Conservation (phyloP, 2,113 vertebrate genomes). For the Platycercus adscitus region DNA sequence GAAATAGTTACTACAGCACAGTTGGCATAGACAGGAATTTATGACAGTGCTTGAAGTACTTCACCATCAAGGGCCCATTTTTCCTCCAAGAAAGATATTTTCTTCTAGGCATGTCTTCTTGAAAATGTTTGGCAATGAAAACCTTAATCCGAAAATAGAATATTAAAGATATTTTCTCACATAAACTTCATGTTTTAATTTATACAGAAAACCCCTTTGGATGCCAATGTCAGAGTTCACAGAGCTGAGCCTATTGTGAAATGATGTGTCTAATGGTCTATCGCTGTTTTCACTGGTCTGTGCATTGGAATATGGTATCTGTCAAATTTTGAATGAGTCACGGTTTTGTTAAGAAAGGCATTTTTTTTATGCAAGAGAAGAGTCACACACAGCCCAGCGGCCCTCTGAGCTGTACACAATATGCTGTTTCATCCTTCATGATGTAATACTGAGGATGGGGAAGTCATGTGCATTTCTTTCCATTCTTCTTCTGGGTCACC, state of each 20-base stretch:
- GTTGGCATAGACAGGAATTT: not conserved
- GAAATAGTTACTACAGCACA: slow-evolving; percentile 9
- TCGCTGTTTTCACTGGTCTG: not conserved
- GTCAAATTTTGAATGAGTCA: slow-evolving; percentile 21
- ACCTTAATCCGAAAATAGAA: not conserved
- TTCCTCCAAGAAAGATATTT: not conserved
- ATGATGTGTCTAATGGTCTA: not conserved
- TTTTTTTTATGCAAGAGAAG: slow-evolving; percentile 36
- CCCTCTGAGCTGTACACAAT: slow-evolving; percentile 2
- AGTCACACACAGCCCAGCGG: not conserved
- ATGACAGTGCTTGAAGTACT: not conserved
- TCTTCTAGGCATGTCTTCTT: not conserved
- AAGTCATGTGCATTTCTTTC: slow-evolving; percentile 48
- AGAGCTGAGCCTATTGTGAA: not conserved
- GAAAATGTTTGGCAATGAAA: not conserved
- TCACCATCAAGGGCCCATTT: not conserved
- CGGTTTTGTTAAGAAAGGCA: slow-evolving; percentile 28
- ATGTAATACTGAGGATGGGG: slow-evolving; percentile 45
- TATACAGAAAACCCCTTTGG: not conserved
- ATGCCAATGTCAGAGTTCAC: not conserved
- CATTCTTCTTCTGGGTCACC: not conserved
- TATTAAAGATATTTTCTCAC: not conserved
- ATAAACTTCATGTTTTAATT: not conserved
- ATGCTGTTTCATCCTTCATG: slow-evolving; percentile 25
- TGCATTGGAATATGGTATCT: not conserved